Evolutionary conservation across 1,140 invertebrate genomes (phyloP).

Genomic region (Bilobella aurantiaca): DNA sequence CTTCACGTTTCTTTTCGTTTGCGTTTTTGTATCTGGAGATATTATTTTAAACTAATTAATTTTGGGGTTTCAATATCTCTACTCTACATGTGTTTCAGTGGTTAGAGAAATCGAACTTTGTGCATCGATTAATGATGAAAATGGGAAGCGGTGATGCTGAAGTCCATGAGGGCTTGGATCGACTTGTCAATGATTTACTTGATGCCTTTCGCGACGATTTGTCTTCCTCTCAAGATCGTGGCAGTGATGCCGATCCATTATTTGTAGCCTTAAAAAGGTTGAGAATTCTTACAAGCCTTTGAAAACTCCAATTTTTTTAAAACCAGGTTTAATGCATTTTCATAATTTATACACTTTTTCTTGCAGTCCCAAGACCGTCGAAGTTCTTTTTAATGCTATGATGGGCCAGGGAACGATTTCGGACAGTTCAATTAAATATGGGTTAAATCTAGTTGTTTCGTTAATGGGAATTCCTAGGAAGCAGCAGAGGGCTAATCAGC

Average conservation of each 20-base stretch:
- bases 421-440: constrained; percentile 28
- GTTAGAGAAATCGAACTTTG: constrained; percentile 17
- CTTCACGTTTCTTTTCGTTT: too few relatives aligned
- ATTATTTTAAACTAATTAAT: neutral
- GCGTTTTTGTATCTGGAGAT: too few relatives aligned
- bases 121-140: constrained; percentile 12
- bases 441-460: constrained; percentile 27
- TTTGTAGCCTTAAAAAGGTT: constrained; percentile 31
- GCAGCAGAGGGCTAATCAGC: constrained; percentile 7
- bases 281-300: neutral
- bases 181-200: constrained; percentile 32
- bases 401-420: constrained; percentile 13
- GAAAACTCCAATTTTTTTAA: too few relatives aligned
- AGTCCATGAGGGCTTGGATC: constrained; percentile 18
- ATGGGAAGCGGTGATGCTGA: constrained; percentile 5
- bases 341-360: constrained; percentile 1
- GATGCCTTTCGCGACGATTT: constrained; percentile 33
- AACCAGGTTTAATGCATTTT: too few relatives aligned
- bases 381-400: constrained; percentile 17
- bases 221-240: constrained; percentile 29
- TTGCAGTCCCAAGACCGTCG: constrained; percentile 23
- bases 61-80: neutral
- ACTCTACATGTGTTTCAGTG: constrained; percentile 15
- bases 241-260: constrained; percentile 28
- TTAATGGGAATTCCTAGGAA: constrained; percentile 28